Evolutionary conservation across 1,140 invertebrate genomes (phyloP), one percentile per base, ranked within the genome.

Genomic region (Papilio machaon): DNA sequence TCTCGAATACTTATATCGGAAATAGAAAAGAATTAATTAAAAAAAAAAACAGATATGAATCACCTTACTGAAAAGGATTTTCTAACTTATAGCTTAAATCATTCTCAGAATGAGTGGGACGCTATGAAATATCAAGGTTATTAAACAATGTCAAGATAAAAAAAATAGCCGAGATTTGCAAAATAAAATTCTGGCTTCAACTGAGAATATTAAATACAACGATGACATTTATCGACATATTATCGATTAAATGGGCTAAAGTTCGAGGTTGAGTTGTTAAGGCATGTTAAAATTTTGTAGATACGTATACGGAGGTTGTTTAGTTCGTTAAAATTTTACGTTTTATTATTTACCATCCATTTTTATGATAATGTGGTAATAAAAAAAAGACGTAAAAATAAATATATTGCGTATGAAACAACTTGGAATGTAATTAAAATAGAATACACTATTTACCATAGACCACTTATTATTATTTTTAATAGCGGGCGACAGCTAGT

Each of bases 61-160:
- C 30, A 35, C 64, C 64, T 70, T 35, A 35, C 23, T 70, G 13
- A 35, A 70, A 70, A 70, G 23, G 64, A 70, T 70, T 35, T 70
- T 13, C 30, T 15, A 70, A 70, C 15, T 17, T 35, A 17, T 70
- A 15, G 11, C 30, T 35, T 70, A 15, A 38, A 70, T 70, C 64
- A 70, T 35, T 70, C 64, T 35, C 30, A 70, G 11, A 38, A 11
- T 38, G 64, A 70, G 64, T 70, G 35, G 64, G 64, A 70, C 64
- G 64, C 64, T 30, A 70, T 35, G 23, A 70, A 70, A 70, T 70
- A 70, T 70, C 64, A 70, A 70, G 64, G 64, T 38, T 70, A 35
- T 70, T 15, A 70, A 70, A 70, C 30, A 70, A 70, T 70, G 64
- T 35, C 64, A 58, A 58, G 64, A 67, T 11, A 30, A 23, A 64